These are phyloP conservation scores for Apamea epomidion DNA, from an alignment of 2,888 invertebrate genomes.

Conservation along the genomic window DNA sequence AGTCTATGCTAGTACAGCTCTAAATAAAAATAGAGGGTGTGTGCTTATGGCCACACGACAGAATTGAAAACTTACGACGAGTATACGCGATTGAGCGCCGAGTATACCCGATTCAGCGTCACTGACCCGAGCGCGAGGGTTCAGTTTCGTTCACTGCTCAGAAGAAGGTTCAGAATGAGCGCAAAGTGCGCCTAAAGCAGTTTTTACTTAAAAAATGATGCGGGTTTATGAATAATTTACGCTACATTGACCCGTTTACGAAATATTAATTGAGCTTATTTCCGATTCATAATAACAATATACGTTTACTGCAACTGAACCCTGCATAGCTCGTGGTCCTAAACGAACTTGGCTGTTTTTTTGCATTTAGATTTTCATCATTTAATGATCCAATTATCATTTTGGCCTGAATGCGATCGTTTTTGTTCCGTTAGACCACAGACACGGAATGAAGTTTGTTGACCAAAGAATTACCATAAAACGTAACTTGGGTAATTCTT, in stretches of 20 bases:
- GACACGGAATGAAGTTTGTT: neutral
- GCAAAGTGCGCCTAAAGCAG: neutral
- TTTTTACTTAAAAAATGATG: neutral
- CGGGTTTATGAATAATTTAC: neutral
- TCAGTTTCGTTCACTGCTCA: neutral
- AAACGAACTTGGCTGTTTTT: neutral
- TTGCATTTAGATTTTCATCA: neutral
- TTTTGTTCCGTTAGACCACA: conserved; percentile 11
- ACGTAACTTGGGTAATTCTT: neutral
- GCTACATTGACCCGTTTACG: neutral
- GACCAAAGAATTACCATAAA: neutral
- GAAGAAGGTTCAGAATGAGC: neutral
- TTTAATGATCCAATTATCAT: neutral
- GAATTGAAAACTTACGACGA: neutral
- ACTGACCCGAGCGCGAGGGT: neutral
- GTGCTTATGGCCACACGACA: neutral
- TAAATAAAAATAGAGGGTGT: neutral
- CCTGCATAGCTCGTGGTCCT: neutral
- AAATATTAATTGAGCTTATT: neutral
- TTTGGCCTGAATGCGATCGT: neutral
- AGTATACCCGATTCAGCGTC: neutral
- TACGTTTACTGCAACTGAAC: neutral
- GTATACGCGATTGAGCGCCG: neutral
- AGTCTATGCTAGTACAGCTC: neutral
- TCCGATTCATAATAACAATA: neutral